A percentile compares a stretch with the other conserved stretches of the same genome.
phyloP scores from a whole-genome alignment of 2,888 invertebrate species.

The Operophtera brumata region DNA sequence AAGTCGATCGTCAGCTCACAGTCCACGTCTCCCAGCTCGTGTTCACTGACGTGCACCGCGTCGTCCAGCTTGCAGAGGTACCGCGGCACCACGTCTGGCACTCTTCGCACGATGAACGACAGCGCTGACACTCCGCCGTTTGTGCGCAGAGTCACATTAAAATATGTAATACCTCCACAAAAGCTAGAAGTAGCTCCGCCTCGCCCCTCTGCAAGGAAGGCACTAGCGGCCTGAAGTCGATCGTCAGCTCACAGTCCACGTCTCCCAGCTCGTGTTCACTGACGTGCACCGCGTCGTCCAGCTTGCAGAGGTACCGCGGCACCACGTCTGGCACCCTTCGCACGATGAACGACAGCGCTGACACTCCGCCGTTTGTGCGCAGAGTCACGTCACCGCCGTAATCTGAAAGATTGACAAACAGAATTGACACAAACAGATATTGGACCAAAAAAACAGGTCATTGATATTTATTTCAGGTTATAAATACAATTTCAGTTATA shows the following conservation, averaged over 20 bases:
- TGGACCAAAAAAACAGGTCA: background rate
- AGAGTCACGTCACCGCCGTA: constrained; percentile 91
- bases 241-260: constrained; percentile 89
- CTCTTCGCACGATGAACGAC: constrained; percentile 90
- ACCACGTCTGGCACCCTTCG: constrained; percentile 92
- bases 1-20: constrained; percentile 86
- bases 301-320: constrained; percentile 84
- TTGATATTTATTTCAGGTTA: too few species aligned
- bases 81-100: constrained; percentile 89
- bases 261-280: constrained; percentile 93
- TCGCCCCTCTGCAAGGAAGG: constrained; percentile 83
- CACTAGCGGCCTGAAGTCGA: constrained; percentile 81
- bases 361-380: constrained; percentile 89
- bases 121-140: constrained; percentile 90
- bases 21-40: constrained; percentile 92
- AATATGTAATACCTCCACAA: constrained; percentile 80
- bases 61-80: constrained; percentile 86
- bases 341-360: constrained; percentile 90
- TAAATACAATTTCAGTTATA: too few species aligned
- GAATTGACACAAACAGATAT: too few species aligned
- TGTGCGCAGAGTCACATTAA: constrained; percentile 89
- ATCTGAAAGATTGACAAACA: constrained; percentile 64
- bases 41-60: constrained; percentile 89
- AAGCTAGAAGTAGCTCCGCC: constrained; percentile 84
- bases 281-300: constrained; percentile 88